These are phyloP conservation scores for Slavum lentiscoides DNA, from an alignment of 2,888 invertebrate species.

Conservation along the genomic window DNA sequence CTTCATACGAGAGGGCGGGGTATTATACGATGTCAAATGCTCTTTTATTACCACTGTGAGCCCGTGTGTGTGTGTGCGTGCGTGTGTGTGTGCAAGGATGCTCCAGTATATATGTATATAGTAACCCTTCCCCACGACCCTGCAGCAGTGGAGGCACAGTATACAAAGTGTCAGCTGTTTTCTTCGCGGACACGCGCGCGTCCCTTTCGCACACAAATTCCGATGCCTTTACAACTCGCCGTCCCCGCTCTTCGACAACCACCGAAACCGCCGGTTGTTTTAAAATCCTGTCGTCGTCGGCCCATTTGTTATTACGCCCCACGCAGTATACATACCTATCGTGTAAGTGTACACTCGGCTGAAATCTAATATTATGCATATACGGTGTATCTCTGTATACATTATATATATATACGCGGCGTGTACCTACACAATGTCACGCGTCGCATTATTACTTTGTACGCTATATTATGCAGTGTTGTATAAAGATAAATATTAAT, in stretches of 20 bases:
- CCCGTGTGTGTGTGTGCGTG: neutral
- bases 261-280: neutral
- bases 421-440: no score
- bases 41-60: slow-evolving; percentile 16
- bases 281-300: slow-evolving; percentile 18
- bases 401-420: neutral
- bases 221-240: neutral
- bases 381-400: neutral
- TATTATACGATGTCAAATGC: slow-evolving; percentile 28
- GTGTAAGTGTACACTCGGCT: neutral
- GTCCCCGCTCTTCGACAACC: neutral
- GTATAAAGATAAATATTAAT: no score
- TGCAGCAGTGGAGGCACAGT: neutral
- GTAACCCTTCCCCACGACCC: neutral
- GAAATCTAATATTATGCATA: slow-evolving; percentile 20
- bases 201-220: neutral
- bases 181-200: neutral
- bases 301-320: slow-evolving; percentile 30
- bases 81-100: slow-evolving; percentile 11
- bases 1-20: neutral
- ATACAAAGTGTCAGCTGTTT: slow-evolving; percentile 22
- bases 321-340: neutral
- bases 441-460: no score
- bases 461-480: no score
- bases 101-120: neutral